Conservation (phyloP, 2,113 vertebrate genomes). For the Etia nguti region DNA sequence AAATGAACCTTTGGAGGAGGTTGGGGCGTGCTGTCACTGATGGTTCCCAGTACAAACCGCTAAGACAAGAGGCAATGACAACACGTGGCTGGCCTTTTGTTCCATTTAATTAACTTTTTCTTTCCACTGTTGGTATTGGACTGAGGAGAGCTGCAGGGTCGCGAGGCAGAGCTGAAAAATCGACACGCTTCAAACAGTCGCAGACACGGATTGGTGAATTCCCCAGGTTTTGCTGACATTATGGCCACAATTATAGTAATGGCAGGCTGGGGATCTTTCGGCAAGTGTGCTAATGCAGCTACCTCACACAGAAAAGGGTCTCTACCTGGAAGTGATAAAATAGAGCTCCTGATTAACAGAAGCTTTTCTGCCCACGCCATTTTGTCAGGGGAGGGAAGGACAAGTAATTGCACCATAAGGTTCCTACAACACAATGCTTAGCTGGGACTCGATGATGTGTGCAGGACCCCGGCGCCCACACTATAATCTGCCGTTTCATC, state of each 20-base stretch:
- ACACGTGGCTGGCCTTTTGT: conserved; percentile 34
- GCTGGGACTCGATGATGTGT: conserved; percentile 66
- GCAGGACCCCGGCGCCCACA: conserved; percentile 59
- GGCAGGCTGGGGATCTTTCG: conserved; percentile 22
- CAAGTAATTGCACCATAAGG: conserved; percentile 65
- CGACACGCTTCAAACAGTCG: conserved; percentile 1
- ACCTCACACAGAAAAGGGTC: conserved; percentile 20
- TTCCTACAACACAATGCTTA: conserved; percentile 59
- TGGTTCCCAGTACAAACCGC: conserved; percentile 12
- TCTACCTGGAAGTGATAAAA: conserved; percentile 69
- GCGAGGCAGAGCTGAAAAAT: conserved; percentile 15
- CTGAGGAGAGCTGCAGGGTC: conserved; percentile 12
- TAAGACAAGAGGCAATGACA: conserved; percentile 14
- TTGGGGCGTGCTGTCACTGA: not conserved
- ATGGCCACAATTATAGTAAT: conserved; percentile 63
- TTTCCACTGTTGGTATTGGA: not conserved
- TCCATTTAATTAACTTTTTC: conserved; percentile 52
- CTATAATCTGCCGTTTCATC: conserved; percentile 41
- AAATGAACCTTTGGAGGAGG: conserved; percentile 36
- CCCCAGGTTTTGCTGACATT: conserved; percentile 39
- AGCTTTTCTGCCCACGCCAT: conserved; percentile 62
- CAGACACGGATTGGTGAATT: conserved; percentile 34
- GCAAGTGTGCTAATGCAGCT: conserved; percentile 56
- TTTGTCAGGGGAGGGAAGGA: conserved; percentile 56
- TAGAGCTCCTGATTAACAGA: conserved; percentile 69